These are phyloP conservation scores for Acanthurus lineatus DNA, from an alignment of 2,797 vertebrate genomes.

Conservation along the genomic window DNA sequence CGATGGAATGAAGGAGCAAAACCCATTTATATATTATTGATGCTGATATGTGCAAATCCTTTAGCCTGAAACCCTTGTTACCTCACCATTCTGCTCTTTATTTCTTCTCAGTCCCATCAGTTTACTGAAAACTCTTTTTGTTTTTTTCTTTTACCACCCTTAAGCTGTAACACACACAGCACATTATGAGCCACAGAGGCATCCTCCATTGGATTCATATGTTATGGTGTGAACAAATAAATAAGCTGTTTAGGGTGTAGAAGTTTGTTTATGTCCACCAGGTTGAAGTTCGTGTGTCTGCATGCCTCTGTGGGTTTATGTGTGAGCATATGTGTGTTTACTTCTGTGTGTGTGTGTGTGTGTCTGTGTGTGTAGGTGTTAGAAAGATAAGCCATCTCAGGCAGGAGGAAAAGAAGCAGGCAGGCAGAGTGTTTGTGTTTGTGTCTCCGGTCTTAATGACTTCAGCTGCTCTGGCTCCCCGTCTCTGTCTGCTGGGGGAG, in stretches of 20 bases:
- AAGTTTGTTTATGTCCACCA: slow-evolving; percentile 28
- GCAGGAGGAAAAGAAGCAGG: slow-evolving; percentile 37
- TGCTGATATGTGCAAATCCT: background rate
- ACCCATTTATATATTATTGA: background rate
- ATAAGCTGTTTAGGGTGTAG: slow-evolving; percentile 13
- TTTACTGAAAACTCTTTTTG: background rate
- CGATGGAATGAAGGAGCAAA: background rate
- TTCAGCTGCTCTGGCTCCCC: slow-evolving; percentile 64
- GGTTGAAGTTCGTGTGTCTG: slow-evolving; percentile 34
- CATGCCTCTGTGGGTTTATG: slow-evolving; percentile 8
- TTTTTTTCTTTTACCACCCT: background rate
- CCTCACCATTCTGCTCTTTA: background rate
- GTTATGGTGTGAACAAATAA: slow-evolving; percentile 46
- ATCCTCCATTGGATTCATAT: slow-evolving; percentile 15
- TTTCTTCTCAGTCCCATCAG: background rate
- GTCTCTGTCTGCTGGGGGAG: slow-evolving; percentile 7
- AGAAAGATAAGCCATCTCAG: slow-evolving; percentile 54
- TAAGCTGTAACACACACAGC: background rate
- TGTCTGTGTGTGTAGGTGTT: slow-evolving; percentile 60
- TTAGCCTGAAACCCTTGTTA: background rate
- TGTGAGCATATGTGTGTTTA: background rate
- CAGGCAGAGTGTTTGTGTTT: slow-evolving; percentile 64
- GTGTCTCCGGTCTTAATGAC: slow-evolving; percentile 69
- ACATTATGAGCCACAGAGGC: background rate
- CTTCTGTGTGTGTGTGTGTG: slow-evolving; percentile 1